Evolutionary conservation across 2,113 vertebrate genomes (phyloP).

Genomic region (Empidonax traillii): DNA sequence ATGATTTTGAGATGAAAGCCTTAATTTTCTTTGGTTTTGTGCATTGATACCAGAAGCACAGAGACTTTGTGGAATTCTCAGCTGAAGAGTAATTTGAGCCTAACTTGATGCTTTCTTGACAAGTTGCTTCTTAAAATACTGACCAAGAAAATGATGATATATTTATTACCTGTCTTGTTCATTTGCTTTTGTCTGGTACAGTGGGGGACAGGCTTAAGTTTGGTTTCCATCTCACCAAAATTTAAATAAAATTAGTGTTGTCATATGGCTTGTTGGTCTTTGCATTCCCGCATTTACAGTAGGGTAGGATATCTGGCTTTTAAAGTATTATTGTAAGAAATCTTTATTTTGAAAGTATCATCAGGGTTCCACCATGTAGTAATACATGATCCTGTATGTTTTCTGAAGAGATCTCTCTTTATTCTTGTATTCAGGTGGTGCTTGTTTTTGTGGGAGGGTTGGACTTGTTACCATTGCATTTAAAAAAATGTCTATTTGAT

Average conservation of each 20-base stretch:
- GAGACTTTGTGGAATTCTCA: neutral
- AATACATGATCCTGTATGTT: rapidly evolving
- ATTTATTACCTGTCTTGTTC: neutral
- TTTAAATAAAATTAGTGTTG: neutral
- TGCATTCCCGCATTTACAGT: neutral
- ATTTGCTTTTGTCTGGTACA: neutral
- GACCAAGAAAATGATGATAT: neutral
- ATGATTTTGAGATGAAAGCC: neutral
- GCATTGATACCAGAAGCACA: neutral
- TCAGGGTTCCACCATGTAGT: neutral
- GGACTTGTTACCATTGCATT: neutral
- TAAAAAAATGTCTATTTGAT: neutral
- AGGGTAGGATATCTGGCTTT: neutral
- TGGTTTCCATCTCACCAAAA: neutral
- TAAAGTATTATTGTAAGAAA: neutral
- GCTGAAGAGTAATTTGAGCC: neutral
- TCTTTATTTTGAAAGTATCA: neutral
- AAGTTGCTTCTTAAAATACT: neutral
- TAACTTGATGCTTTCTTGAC: neutral
- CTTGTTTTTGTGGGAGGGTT: neutral
- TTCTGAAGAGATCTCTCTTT: neutral
- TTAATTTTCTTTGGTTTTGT: neutral
- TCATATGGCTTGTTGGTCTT: neutral
- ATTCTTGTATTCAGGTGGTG: neutral
- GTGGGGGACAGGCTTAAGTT: neutral